Evolutionary conservation across 2,797 vertebrate genomes (phyloP), one percentile per base, ranked within the genome.

Genomic region (Myotis vivesi): DNA sequence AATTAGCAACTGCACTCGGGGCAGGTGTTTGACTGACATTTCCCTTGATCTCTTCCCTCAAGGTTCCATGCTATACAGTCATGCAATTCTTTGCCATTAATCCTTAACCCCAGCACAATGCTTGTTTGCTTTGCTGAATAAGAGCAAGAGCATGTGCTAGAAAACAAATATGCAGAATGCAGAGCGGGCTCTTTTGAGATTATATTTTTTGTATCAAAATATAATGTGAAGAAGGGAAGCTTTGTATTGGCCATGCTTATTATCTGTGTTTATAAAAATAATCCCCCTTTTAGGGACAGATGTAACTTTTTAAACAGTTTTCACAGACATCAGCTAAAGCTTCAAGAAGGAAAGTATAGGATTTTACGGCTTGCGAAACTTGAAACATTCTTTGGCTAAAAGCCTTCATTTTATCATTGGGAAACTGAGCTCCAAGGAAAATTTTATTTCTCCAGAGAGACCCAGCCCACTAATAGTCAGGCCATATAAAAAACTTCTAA

Each of bases 21-120:
- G 88, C 94, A 97, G 94, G 95, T 95, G 41, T 83, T 91, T 98
- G 95, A 95, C 91, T 97, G 95, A 93, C 95, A 95, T 77, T 97
- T 97, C 79, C 84, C 89, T 95, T 97, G 69, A 96, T 97, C 96
- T 94, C 85, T 75, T 98, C 89, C 89, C 95, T 95, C 96, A 95
- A 97, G 95, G 95, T 96, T 96, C 41, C 83, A 68, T 2, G 53
- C 91, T 96, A 79, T 71, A 95, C 75, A 94, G 90, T 92, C 97
- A 95, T 95, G 82, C 83, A 94, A 82, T 95, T 92, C 92, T 73
- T 95, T 89, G 73, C 91, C 85, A 97, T 97, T 97, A 97, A 97
- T 96, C 97, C 94, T 81, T 97, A 96, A 96, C 92, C 94, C 83
- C 30, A 6, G 71, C 66, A 96, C 66, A 92, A 95, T 46, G 46